These are phyloP conservation scores for Lamellibrachia satsuma DNA, from an alignment of 2,888 invertebrate species.

Conservation along the genomic window DNA sequence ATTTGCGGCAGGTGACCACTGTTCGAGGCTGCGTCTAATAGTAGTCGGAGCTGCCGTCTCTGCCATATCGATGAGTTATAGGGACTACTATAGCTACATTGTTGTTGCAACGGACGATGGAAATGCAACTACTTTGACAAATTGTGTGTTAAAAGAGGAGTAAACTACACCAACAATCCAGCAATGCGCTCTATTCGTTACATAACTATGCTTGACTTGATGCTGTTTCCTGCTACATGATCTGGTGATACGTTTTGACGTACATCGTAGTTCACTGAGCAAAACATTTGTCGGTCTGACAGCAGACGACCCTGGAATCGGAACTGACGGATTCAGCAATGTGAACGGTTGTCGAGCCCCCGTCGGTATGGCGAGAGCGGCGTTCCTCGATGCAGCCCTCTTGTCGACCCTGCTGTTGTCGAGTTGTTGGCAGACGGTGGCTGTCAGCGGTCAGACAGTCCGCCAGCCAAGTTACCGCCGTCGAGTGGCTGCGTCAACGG, in stretches of 20 bases:
- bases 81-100: not conserved
- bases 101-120: not conserved
- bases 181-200: not conserved
- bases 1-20: conserved; percentile 10
- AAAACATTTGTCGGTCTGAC: not conserved
- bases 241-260: not conserved
- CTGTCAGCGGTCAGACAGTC: conserved; percentile 57
- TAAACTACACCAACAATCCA: not conserved
- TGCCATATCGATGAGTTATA: not conserved
- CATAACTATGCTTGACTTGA: not conserved
- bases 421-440: conserved; percentile 52
- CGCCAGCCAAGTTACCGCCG: not conserved
- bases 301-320: not conserved
- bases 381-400: not conserved
- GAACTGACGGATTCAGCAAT: not conserved
- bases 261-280: not conserved
- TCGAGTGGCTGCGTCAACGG: not conserved
- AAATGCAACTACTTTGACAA: not conserved
- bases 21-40: not conserved
- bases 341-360: not conserved
- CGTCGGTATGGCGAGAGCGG: not conserved
- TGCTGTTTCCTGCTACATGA: not conserved
- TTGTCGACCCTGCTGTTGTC: not conserved
- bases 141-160: not conserved
- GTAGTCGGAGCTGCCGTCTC: not conserved